These are phyloP conservation scores for Erannis defoliaria DNA, from an alignment of 2,888 invertebrate genomes.

Conservation along the genomic window DNA sequence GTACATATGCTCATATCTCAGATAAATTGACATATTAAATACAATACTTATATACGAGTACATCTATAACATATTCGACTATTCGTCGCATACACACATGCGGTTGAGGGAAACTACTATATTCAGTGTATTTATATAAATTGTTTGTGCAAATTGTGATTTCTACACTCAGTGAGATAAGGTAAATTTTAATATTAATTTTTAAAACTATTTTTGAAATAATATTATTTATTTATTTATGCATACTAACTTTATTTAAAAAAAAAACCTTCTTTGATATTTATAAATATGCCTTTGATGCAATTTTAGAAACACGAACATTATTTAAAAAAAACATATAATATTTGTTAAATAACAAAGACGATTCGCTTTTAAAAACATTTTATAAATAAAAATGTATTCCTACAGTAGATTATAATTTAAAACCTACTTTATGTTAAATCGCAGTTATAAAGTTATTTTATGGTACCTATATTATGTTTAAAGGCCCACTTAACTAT, in stretches of 20 bases:
- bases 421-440: background rate
- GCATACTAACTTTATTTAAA: too few species aligned
- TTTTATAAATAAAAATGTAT: too few species aligned
- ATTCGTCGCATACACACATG: background rate
- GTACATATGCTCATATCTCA: constrained; percentile 12
- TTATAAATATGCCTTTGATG: too few species aligned
- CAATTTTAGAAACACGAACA: too few species aligned
- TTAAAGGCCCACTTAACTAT: constrained; percentile 26
- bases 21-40: constrained; percentile 18
- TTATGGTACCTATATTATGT: constrained; percentile 2
- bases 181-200: constrained; percentile 5
- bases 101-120: background rate
- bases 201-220: background rate
- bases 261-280: too few species aligned
- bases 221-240: background rate
- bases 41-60: background rate
- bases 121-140: background rate
- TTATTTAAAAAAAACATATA: too few species aligned
- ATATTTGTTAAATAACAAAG: too few species aligned
- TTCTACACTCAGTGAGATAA: background rate
- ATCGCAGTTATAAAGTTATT: background rate
- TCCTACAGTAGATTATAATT: background rate
- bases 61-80: background rate
- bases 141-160: constrained; percentile 12
- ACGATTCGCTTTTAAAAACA: too few species aligned